These are phyloP conservation scores for Arrhopalites spinosus DNA, from an alignment of 2,888 invertebrate species.

Conservation along the genomic window DNA sequence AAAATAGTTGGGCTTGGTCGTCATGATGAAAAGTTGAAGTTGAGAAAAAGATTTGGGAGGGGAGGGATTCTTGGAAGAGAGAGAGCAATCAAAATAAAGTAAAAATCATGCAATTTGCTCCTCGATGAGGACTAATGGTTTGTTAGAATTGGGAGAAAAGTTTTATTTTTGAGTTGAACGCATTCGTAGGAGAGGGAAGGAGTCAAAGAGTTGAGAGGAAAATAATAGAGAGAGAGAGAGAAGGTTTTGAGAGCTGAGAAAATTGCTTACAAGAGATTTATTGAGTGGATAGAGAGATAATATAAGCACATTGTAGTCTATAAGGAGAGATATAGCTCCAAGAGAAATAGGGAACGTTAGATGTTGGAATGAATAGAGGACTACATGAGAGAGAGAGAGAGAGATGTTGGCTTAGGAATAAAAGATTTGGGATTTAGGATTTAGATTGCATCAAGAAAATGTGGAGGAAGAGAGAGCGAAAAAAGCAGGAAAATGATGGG, in stretches of 20 bases:
- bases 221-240: not conserved
- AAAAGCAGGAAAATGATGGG: slow-evolving; percentile 16
- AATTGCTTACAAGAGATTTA: slow-evolving; percentile 16
- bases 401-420: not conserved
- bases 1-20: not conserved
- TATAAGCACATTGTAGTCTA: not conserved
- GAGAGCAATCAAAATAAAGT: not conserved
- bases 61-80: not conserved
- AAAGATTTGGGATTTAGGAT: slow-evolving; percentile 14
- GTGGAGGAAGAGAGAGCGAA: not conserved
- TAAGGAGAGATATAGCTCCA: not conserved
- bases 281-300: slow-evolving; percentile 1
- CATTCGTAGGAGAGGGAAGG: not conserved
- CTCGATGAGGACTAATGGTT: not conserved
- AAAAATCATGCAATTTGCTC: not conserved
- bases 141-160: not conserved
- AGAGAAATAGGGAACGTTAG: too few species aligned
- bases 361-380: not conserved
- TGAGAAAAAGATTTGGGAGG: slow-evolving; percentile 10
- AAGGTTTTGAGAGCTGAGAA: slow-evolving; percentile 3
- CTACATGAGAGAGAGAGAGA: not conserved
- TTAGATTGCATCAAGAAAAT: slow-evolving; percentile 2
- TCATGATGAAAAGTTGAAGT: slow-evolving; percentile 1
- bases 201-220: not conserved
- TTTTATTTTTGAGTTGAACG: not conserved